Evolutionary conservation across 2,113 vertebrate genomes (phyloP), one percentile per base, ranked within the genome.

Genomic region (Cyanoramphus novaezelandiae): DNA sequence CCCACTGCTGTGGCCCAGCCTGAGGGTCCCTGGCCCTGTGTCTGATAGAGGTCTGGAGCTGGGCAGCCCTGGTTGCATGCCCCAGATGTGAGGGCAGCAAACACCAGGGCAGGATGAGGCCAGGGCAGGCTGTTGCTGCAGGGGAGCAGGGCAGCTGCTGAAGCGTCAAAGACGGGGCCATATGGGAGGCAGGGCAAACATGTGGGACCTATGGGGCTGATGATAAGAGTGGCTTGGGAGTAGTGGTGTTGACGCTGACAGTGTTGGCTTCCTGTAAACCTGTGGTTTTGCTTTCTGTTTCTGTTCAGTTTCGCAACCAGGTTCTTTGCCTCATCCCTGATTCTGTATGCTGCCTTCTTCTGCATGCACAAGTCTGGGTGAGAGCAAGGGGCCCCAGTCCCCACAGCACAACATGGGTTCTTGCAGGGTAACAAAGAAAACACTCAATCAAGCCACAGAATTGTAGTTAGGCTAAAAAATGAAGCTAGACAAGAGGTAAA

Each of bases 231-330:
- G 29, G 13, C 28, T 13, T 65, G 10, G 19, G 3, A 13, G 3
- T 1, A 13, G 37, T 23, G 18, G 1, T 2, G 0, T 10, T n/a
- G 77, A 29, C 0, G 0, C 3, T 11, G 4, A 21, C 28, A 14
- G 5, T 10, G 20, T 20, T 69, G 27, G 2, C 12, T 82, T 88
- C 21, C 31, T 29, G 8, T 17, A 62, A 80, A 33, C 1, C 5
- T 2, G 0, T 3, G 23, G 6, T 52, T 91, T 91, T 59, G 3
- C 75, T 88, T 91, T 95, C 59, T 39, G 19, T 93, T 93, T 85
- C 70, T 4, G 9, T 33, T 52, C 4, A 20, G 14, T 16, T n/a
- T 16, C 21, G 4, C 15, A 44, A 65, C 7, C 5, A 75, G 15
- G 50, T 8, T 47, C 19, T 4, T 64, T 29, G 2, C 3, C 11